Evolutionary conservation across 2,113 vertebrate species (phyloP).

Genomic region (Esox niger): DNA sequence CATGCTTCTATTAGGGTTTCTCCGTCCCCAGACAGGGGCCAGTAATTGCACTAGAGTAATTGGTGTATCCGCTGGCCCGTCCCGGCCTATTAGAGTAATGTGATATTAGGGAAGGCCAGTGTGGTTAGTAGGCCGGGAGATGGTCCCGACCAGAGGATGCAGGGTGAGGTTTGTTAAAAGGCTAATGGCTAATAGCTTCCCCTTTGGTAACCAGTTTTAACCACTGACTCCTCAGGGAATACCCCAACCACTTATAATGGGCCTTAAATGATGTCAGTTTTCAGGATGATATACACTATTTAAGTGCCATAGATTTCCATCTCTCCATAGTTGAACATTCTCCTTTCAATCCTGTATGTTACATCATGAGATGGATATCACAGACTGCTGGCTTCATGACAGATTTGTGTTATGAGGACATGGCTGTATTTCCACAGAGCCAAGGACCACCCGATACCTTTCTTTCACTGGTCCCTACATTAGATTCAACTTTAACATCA

Average conservation of each 20-base stretch:
- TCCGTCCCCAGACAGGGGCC: slow-evolving; percentile 25
- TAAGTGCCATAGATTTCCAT: too few relatives aligned
- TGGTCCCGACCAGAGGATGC: slow-evolving; percentile 38
- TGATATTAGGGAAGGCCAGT: slow-evolving; percentile 39
- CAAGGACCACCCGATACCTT: too few relatives aligned
- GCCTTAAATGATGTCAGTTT: too few relatives aligned
- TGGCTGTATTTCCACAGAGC: too few relatives aligned
- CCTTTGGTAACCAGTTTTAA: slow-evolving; percentile 5
- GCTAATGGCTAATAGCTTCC: slow-evolving; percentile 32
- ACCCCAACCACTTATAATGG: not conserved
- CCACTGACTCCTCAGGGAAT: not conserved
- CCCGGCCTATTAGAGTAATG: slow-evolving; percentile 59
- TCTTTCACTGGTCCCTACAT: too few relatives aligned
- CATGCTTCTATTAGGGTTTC: slow-evolving; percentile 28
- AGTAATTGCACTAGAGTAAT: slow-evolving; percentile 57
- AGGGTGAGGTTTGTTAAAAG: slow-evolving; percentile 22
- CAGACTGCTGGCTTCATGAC: not conserved
- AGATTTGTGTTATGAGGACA: too few relatives aligned
- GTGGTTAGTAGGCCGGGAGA: slow-evolving; percentile 49
- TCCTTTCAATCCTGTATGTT: too few relatives aligned
- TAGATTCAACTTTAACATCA: too few relatives aligned
- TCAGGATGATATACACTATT: too few relatives aligned
- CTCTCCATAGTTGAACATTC: too few relatives aligned
- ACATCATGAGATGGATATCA: too few relatives aligned
- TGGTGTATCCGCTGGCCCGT: slow-evolving; percentile 51